These are phyloP conservation scores for Hetaerina titia DNA, from an alignment of 2,888 invertebrate species.

Conservation along the genomic window DNA sequence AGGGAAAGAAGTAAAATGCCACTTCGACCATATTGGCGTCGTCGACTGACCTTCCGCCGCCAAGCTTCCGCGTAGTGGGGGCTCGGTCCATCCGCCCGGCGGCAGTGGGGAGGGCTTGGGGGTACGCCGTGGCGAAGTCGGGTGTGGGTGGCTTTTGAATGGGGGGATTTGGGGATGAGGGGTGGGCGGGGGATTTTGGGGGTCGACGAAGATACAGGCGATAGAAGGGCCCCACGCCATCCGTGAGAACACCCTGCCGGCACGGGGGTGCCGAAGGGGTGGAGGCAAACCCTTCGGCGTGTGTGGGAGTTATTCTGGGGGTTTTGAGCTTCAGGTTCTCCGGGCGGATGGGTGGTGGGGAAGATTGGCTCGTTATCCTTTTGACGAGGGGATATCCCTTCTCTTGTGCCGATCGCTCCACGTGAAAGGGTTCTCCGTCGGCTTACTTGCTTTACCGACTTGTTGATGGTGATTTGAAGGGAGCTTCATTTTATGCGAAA, in stretches of 20 bases:
- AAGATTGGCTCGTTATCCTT: neutral
- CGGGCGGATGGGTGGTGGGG: neutral
- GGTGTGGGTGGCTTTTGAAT: neutral
- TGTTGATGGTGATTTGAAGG: neutral
- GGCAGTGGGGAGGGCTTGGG: too few relatives aligned
- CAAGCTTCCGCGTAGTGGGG: neutral
- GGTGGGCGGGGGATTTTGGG: neutral
- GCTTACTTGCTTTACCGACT: neutral
- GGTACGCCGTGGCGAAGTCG: neutral
- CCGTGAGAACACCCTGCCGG: neutral
- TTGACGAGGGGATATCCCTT: neutral
- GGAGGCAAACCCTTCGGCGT: neutral
- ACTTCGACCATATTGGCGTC: too few relatives aligned
- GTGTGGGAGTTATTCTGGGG: constrained; percentile 2
- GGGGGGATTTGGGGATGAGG: neutral
- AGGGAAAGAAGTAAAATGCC: too few relatives aligned
- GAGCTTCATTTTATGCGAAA: neutral
- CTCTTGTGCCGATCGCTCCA: neutral
- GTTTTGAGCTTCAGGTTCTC: neutral
- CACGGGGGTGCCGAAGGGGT: neutral
- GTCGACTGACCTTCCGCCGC: neutral
- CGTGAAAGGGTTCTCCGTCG: neutral
- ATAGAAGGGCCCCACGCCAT: neutral
- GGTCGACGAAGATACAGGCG: neutral
- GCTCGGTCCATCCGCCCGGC: neutral